Conservation (phyloP, 2,888 invertebrate species). For the Megalurothrips usitatus region DNA sequence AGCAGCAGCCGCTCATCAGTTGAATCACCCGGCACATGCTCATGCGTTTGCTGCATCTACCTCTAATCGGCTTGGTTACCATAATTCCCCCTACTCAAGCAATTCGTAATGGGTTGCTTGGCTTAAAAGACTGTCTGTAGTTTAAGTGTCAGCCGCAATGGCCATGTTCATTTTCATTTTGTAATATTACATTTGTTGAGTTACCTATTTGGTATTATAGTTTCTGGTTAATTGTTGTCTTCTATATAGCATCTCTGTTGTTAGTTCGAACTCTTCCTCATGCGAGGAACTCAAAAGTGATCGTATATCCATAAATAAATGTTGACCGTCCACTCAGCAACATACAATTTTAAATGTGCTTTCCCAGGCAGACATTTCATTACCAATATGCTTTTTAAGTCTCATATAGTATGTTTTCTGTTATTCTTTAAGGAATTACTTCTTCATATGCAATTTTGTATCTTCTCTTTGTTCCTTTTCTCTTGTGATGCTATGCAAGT, state of each 20-base stretch:
- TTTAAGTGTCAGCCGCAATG: not conserved
- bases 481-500: no score
- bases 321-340: not conserved
- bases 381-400: not conserved
- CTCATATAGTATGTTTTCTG: not conserved
- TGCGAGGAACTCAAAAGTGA: not conserved
- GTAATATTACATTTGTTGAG: not conserved
- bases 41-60: not conserved
- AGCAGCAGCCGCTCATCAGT: not conserved
- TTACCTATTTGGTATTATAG: not conserved
- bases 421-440: not conserved
- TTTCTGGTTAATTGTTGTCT: not conserved
- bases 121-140: not conserved
- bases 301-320: not conserved
- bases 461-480: no score
- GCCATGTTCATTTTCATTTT: not conserved
- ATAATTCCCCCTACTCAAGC: not conserved
- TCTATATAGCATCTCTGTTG: not conserved
- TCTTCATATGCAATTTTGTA: no score
- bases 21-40: not conserved
- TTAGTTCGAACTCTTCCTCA: no score
- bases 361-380: no score
- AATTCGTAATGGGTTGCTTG: not conserved
- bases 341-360: no score
- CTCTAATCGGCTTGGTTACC: constrained; percentile 13